These are phyloP conservation scores for Unio pictorum DNA, from an alignment of 2,888 invertebrate species.

Conservation along the genomic window DNA sequence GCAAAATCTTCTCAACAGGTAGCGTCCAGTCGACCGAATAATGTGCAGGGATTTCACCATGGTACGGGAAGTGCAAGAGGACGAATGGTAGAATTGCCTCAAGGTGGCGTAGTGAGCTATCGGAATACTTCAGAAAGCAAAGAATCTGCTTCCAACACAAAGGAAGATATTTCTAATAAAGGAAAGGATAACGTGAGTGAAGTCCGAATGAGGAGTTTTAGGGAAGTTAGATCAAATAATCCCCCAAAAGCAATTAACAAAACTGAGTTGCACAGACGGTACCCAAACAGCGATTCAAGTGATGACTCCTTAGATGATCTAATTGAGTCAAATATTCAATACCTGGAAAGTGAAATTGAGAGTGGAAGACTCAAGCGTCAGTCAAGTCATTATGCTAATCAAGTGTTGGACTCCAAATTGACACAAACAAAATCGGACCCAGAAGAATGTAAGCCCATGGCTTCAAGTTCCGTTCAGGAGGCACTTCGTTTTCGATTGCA, in stretches of 20 bases:
- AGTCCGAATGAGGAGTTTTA: conserved; percentile 26
- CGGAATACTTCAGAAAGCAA: no score
- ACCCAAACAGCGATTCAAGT: conserved; percentile 45
- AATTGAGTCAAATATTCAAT: conserved; percentile 63
- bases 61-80: no score
- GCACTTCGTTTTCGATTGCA: conserved; percentile 22
- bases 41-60: no score
- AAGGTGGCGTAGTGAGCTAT: no score
- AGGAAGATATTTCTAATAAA: no score
- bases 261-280: conserved; percentile 35
- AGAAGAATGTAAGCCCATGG: conserved; percentile 1
- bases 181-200: no score
- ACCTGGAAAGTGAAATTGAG: conserved; percentile 59
- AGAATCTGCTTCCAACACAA: no score
- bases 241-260: conserved; percentile 36
- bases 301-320: conserved; percentile 64
- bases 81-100: no score
- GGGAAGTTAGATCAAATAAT: conserved; percentile 37
- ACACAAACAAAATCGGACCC: no score
- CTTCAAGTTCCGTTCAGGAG: conserved; percentile 15
- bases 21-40: no score
- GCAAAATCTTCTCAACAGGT: no score
- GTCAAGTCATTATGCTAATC: conserved; percentile 20
- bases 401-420: no score
- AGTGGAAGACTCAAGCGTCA: conserved; percentile 45